Base-by-base conservation (phyloP, 2,113 vertebrate species). In the Vimba vimba region DNA sequence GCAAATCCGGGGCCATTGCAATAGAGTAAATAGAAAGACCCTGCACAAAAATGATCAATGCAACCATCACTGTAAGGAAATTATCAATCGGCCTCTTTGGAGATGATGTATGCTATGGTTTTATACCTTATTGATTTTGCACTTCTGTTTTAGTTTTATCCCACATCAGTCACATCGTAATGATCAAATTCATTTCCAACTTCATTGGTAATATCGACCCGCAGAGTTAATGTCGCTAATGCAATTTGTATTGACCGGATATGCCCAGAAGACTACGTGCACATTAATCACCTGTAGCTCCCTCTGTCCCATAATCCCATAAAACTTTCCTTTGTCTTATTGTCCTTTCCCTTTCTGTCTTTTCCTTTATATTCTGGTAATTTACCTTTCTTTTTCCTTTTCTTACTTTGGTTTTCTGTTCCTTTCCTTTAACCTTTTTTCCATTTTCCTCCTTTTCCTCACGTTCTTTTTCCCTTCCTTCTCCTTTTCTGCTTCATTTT, bases 231-330 rank as follows among this genome's bases (percentile, higher is more conserved):
- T 90, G 85, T 87, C 52, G 57, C 47, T 87, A 89, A 91, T 85
- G 78, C 47, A 43, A 47, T 83, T 81, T 89, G 36, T 83, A 85
- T 84, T 75, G 62, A 84, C 68, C 62, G 43, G 43, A 82, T 64
- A 39, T 85, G 52, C 75, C 25, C 50, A 7, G 27, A 64, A 77
- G 64, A 62, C 39, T 83, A 50, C 83, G 57, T 84, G 60, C 64
- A 69, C 85, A 90, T 89, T 85, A 84, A 89, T 89, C 80, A 75
- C 74, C 66, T 80, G 52, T 74, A 85, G 85, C 64, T 76, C 66
- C 78, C 82, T 66, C 66, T 64, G 68, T 78, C 86, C 45, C 27
- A 77, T 85, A 69, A 68, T 82, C 39, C 87, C 27, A 25, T 23
- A 39, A 21, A 23, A 39, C 57, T 86, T 60, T 86, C 71, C 83